Evolutionary conservation across 2,888 invertebrate species (phyloP).

Genomic region (Volucella inanis): DNA sequence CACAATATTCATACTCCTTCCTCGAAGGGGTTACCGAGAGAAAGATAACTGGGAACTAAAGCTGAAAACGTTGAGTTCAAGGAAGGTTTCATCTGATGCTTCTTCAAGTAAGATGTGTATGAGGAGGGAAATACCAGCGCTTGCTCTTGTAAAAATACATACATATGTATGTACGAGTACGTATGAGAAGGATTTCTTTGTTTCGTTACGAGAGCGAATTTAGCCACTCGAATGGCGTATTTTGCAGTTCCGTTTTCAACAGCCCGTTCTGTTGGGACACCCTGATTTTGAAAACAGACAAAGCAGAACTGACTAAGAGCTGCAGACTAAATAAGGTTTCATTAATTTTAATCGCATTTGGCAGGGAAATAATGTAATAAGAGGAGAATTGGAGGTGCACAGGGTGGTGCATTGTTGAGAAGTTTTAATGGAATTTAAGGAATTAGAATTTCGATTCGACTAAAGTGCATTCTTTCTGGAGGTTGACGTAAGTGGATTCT

Average conservation of each 20-base stretch:
- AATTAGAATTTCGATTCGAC: slow-evolving; percentile 56
- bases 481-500: background rate
- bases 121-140: background rate
- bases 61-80: slow-evolving; percentile 19
- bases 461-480: slow-evolving; percentile 46
- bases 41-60: background rate
- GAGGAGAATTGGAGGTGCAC: slow-evolving; percentile 17
- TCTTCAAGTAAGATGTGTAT: background rate
- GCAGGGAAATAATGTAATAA: slow-evolving; percentile 67
- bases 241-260: slow-evolving; percentile 44
- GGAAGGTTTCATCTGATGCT: slow-evolving; percentile 29
- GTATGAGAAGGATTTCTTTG: slow-evolving; percentile 50
- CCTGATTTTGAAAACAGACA: too few relatives aligned
- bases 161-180: too few relatives aligned
- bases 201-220: slow-evolving; percentile 34
- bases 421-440: slow-evolving; percentile 57
- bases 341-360: slow-evolving; percentile 74
- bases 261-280: background rate
- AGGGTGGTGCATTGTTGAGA: slow-evolving; percentile 44
- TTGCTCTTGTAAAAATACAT: background rate
- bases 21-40: background rate
- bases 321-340: slow-evolving; percentile 53
- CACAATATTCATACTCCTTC: background rate
- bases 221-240: slow-evolving; percentile 47
- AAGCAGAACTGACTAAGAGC: too few relatives aligned